A percentile compares a stretch with the other conserved stretches of the same genome.
phyloP scores from a whole-genome alignment of 2,797 vertebrate species.

The Labroides dimidiatus region DNA sequence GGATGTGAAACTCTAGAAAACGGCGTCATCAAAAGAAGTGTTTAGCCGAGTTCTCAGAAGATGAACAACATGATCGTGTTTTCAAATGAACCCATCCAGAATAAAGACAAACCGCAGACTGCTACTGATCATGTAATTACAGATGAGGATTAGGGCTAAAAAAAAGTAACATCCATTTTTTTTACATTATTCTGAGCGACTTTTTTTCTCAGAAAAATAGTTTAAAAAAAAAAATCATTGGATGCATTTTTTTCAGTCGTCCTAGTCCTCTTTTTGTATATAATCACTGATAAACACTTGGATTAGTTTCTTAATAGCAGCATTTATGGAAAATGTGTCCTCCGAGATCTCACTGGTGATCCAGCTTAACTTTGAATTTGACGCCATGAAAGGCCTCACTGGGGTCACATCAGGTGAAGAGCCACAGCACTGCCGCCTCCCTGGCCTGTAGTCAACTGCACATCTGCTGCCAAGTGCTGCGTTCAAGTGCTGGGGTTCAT shows the following conservation, averaged over 20 bases:
- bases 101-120: not conserved
- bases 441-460: not conserved
- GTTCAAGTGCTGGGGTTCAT: not conserved
- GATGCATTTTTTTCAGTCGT: too few relatives aligned
- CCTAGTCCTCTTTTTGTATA: too few relatives aligned
- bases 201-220: too few relatives aligned
- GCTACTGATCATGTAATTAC: not conserved
- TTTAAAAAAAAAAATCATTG: too few relatives aligned
- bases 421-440: not conserved
- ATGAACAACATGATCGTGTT: not conserved
- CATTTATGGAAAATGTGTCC: not conserved
- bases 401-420: not conserved
- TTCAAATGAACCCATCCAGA: not conserved
- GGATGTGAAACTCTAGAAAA: not conserved
- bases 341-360: too few relatives aligned
- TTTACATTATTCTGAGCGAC: too few relatives aligned
- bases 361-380: not conserved
- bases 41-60: not conserved
- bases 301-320: not conserved
- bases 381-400: too few relatives aligned
- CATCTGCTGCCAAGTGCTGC: not conserved
- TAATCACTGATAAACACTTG: not conserved
- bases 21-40: not conserved
- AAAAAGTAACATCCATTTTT: too few relatives aligned
- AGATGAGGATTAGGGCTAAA: too few relatives aligned